phyloP scores from a whole-genome alignment of 2,888 invertebrate genomes.

The Strigamia maritima region DNA sequence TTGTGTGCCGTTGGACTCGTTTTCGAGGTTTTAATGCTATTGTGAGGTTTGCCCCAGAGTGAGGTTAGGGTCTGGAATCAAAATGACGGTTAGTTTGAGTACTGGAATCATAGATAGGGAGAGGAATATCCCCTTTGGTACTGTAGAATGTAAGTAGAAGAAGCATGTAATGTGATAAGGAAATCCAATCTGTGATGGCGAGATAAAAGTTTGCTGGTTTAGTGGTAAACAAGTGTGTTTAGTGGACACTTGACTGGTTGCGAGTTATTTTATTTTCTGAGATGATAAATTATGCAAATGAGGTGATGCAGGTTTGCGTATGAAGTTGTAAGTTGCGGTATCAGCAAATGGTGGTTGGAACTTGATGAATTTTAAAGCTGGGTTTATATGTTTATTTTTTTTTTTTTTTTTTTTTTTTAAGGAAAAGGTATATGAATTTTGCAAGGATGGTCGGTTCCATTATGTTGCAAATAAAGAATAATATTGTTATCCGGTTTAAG shows the following conservation, averaged over 20 bases:
- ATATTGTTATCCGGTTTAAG: no score
- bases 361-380: background rate
- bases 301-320: background rate
- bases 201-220: background rate
- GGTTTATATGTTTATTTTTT: background rate
- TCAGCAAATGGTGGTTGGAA: background rate
- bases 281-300: background rate
- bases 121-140: background rate
- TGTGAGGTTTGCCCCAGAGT: background rate
- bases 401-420: background rate
- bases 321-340: background rate
- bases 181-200: background rate
- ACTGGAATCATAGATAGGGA: background rate
- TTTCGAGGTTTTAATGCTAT: background rate
- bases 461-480: no score
- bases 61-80: background rate
- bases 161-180: background rate
- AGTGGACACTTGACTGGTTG: background rate
- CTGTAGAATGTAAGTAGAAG: background rate
- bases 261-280: background rate
- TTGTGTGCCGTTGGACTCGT: background rate
- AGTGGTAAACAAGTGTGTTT: background rate
- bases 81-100: background rate
- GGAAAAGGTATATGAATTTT: no score
- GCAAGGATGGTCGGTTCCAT: no score